phyloP scores from a whole-genome alignment of 2,113 vertebrate genomes.

The Microcebus ravelobensis region DNA sequence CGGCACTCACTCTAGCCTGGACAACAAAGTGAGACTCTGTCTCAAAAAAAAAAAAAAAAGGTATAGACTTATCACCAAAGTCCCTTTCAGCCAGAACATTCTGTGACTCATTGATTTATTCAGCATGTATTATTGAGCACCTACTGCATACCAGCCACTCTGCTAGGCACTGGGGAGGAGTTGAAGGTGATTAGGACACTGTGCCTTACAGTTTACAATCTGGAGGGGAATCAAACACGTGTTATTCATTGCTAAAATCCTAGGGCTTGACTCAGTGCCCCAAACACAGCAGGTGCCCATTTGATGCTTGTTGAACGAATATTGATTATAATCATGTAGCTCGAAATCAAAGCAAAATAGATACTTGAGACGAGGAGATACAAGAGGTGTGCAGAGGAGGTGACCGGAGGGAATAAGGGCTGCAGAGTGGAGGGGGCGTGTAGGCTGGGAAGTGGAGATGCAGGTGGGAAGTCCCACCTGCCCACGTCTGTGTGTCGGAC shows the following conservation, averaged over 20 bases:
- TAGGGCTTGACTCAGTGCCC: background rate
- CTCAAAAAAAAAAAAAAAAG: too few relatives aligned
- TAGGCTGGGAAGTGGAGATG: accelerated
- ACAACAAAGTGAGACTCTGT: too few relatives aligned
- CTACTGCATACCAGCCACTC: background rate
- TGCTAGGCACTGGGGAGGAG: background rate
- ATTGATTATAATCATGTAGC: background rate
- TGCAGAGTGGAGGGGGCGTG: accelerated
- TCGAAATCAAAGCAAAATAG: background rate
- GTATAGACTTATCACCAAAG: background rate
- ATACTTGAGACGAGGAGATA: background rate
- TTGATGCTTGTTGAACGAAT: background rate
- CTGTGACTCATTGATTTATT: background rate
- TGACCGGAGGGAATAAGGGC: background rate
- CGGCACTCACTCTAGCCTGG: too few relatives aligned
- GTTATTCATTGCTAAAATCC: background rate
- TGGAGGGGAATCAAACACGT: background rate
- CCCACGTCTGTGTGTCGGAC: accelerated
- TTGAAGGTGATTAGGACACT: background rate
- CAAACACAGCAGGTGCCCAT: background rate
- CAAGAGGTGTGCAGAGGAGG: background rate
- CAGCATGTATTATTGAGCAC: background rate
- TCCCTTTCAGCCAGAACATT: background rate
- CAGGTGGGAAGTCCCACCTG: accelerated
- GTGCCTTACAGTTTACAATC: background rate